Conservation (phyloP, 2,888 invertebrate species). For the Myopa testacea region DNA sequence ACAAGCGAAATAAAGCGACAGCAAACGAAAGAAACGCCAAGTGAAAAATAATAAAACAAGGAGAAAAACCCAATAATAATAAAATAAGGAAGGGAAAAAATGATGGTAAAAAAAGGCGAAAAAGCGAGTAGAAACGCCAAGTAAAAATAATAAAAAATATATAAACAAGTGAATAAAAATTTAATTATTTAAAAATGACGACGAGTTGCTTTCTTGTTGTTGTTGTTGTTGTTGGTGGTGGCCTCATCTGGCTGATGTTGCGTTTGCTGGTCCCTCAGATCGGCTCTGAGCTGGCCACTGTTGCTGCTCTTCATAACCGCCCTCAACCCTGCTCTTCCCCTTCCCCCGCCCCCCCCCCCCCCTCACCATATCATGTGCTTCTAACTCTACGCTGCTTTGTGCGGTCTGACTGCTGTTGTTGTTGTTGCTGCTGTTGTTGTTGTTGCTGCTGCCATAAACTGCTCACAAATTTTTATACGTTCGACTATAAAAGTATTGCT, state of each 20-base stretch:
- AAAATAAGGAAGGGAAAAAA: neutral
- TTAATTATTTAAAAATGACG: constrained; percentile 25
- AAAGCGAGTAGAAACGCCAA: neutral
- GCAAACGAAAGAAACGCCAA: neutral
- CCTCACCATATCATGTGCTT: neutral
- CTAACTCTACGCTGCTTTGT: neutral
- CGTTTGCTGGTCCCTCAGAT: neutral
- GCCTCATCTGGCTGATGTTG: constrained; percentile 4
- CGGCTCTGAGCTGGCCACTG: neutral
- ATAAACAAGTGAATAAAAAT: constrained; percentile 30
- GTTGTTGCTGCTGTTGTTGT: neutral
- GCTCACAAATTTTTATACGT: constrained; percentile 32
- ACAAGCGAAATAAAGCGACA: neutral
- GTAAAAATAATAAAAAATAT: neutral
- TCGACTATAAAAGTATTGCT: constrained; percentile 35
- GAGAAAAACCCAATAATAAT: neutral
- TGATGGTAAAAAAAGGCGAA: neutral
- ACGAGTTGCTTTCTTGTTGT: constrained; percentile 12
- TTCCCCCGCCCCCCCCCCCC: too few relatives aligned
- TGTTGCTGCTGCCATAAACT: constrained; percentile 17
- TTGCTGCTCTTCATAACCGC: neutral
- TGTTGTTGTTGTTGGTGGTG: neutral
- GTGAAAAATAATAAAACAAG: constrained; percentile 6
- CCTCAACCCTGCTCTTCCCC: too few relatives aligned
- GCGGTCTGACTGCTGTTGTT: neutral